phyloP scores from a whole-genome alignment of 2,888 invertebrate genomes.

The Altica lythri region DNA sequence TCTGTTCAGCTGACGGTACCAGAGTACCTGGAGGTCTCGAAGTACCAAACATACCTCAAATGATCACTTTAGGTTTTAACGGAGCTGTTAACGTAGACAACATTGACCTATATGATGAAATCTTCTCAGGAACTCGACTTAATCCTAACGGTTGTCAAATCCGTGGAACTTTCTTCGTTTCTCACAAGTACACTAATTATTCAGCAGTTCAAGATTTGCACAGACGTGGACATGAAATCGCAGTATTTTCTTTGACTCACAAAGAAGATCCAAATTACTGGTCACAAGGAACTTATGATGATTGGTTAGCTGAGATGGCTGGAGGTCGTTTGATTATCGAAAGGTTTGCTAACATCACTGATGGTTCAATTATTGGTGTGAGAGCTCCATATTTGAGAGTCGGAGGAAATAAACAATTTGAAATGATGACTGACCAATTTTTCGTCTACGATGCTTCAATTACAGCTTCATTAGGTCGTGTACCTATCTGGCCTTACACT shows the following conservation, averaged over 20 bases:
- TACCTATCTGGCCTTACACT: constrained; percentile 97
- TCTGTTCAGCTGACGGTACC: constrained; percentile 91
- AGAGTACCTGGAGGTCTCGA: constrained; percentile 85
- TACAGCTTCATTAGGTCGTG: constrained; percentile 84
- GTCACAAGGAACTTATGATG: constrained; percentile 84
- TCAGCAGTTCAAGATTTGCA: constrained; percentile 88
- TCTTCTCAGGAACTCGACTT: constrained; percentile 82
- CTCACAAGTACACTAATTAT: constrained; percentile 91
- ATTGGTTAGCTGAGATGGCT: constrained; percentile 95
- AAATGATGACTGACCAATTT: constrained; percentile 96
- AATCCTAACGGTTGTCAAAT: constrained; percentile 91
- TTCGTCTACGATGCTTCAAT: constrained; percentile 95
- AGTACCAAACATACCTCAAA: constrained; percentile 85
- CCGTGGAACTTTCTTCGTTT: constrained; percentile 88
- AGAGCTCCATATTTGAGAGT: constrained; percentile 88
- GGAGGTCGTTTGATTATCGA: constrained; percentile 85
- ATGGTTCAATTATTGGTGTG: constrained; percentile 86
- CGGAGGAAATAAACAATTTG: constrained; percentile 93
- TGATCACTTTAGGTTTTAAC: constrained; percentile 92
- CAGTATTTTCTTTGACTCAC: constrained; percentile 83
- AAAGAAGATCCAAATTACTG: constrained; percentile 92
- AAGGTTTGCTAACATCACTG: constrained; percentile 89
- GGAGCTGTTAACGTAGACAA: constrained; percentile 92
- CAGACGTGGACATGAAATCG: constrained; percentile 88
- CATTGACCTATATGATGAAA: constrained; percentile 87